Evolutionary conservation across 2,797 vertebrate genomes (phyloP).

Genomic region (Acanthiza pusilla): DNA sequence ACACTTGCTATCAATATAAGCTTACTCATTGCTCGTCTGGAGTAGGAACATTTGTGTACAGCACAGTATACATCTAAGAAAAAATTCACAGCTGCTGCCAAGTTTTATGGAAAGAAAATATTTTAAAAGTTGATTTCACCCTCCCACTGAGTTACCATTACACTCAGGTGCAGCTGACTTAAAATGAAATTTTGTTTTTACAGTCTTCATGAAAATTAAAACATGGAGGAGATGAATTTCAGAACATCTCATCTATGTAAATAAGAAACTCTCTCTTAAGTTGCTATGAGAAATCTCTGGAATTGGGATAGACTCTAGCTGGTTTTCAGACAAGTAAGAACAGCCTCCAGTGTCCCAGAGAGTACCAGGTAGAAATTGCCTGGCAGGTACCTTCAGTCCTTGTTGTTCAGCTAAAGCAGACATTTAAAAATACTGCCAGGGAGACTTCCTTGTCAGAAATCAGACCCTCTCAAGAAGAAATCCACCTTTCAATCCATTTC

Average conservation of each 20-base stretch:
- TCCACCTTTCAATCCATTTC: neutral
- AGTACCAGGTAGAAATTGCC: neutral
- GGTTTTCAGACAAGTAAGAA: neutral
- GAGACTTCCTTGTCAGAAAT: neutral
- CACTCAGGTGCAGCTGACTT: neutral
- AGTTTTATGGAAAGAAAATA: neutral
- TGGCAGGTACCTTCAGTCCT: neutral
- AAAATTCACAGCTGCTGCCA: neutral
- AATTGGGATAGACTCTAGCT: neutral
- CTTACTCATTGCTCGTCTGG: neutral
- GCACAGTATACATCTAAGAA: neutral
- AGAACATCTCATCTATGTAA: neutral
- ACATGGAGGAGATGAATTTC: neutral
- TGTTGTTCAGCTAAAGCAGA: neutral
- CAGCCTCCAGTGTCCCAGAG: neutral
- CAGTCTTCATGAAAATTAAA: neutral
- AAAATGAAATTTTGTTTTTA: neutral
- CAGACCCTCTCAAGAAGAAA: neutral
- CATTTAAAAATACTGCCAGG: neutral
- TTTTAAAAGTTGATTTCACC: neutral
- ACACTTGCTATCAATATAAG: neutral
- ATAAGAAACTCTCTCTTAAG: neutral
- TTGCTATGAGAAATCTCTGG: neutral
- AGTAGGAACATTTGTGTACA: neutral
- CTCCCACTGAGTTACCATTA: neutral